Conservation (phyloP, 2,113 vertebrate genomes). For the Turdus rufiventris region DNA sequence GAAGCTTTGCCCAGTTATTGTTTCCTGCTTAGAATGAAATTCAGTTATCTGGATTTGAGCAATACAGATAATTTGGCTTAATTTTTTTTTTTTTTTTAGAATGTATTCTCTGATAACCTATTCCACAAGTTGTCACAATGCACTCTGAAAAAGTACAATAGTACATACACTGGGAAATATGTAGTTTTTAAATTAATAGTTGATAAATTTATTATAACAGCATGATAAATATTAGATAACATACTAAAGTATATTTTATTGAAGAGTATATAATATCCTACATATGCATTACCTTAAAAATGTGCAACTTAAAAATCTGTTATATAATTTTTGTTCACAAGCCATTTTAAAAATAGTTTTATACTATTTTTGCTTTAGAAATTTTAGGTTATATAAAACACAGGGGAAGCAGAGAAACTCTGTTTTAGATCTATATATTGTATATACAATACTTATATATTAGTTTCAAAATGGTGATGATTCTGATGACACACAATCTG, state of each 20-base stretch:
- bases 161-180: background rate
- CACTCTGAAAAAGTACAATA: background rate
- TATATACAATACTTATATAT: background rate
- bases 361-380: background rate
- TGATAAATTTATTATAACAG: background rate
- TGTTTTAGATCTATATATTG: background rate
- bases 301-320: background rate
- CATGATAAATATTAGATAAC: background rate
- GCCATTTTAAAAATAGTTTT: background rate
- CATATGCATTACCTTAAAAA: background rate
- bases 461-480: background rate
- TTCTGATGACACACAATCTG: background rate
- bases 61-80: background rate
- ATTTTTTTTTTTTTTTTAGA: background rate
- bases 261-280: background rate
- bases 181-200: background rate
- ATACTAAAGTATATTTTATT: background rate
- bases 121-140: background rate
- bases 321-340: background rate
- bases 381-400: background rate
- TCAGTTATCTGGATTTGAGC: background rate
- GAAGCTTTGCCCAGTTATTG: background rate
- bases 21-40: background rate
- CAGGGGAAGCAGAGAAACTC: background rate
- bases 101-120: background rate